Conservation (phyloP, 1,140 invertebrate genomes). For the Eumaeus atala region DNA sequence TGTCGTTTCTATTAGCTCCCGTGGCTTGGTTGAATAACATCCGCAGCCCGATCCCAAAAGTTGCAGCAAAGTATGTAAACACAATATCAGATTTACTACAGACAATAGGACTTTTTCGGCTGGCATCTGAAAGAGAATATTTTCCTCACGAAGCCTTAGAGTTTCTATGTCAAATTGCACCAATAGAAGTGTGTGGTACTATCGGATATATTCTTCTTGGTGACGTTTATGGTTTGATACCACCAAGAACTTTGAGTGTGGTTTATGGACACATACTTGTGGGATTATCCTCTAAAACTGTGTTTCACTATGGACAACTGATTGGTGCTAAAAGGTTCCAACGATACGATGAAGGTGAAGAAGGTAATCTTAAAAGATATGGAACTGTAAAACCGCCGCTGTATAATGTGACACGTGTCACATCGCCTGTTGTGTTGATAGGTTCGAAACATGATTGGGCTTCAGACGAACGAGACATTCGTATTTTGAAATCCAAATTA, state of each 20-base stretch:
- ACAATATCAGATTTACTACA: background rate
- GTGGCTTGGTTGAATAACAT: conserved; percentile 8
- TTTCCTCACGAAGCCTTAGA: background rate
- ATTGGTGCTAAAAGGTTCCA: conserved; percentile 4
- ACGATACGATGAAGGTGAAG: conserved; percentile 1
- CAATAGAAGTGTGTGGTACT: conserved; percentile 7
- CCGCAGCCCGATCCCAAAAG: background rate
- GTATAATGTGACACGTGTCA: conserved; percentile 2
- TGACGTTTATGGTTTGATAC: background rate
- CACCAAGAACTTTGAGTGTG: background rate
- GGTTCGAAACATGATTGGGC: conserved; percentile 4
- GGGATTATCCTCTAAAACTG: background rate
- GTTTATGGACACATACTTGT: background rate
- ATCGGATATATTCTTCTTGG: background rate
- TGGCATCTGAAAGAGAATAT: background rate
- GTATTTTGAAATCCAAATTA: conserved; percentile 2
- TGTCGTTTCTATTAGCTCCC: conserved; percentile 3
- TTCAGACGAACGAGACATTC: background rate
- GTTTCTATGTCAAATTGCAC: conserved; percentile 8
- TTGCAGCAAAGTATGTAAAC: background rate
- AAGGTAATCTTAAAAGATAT: conserved; percentile 1
- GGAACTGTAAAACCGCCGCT: background rate
- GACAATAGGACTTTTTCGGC: background rate
- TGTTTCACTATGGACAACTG: conserved; percentile 3
- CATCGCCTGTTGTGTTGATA: background rate